Evolutionary conservation across 2,888 invertebrate species (phyloP).

Genomic region (Uropetala carovei): DNA sequence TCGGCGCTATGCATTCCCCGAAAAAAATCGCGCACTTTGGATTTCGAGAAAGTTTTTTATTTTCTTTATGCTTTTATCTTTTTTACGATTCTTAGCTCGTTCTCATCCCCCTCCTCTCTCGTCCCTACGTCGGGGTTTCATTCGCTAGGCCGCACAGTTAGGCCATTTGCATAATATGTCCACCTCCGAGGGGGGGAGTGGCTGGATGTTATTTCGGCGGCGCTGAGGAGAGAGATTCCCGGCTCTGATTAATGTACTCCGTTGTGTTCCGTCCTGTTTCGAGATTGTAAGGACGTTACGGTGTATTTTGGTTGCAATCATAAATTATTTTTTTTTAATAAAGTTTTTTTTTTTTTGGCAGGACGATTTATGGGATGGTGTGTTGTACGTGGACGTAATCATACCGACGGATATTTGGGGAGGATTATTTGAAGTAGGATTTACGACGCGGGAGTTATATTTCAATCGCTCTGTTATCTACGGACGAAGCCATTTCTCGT

Average conservation of each 20-base stretch:
- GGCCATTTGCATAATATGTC: constrained; percentile 44
- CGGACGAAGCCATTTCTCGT: not conserved
- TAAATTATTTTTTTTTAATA: not conserved
- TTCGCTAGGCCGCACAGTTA: constrained; percentile 7
- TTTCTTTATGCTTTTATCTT: not conserved
- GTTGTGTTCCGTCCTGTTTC: not conserved
- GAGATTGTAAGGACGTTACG: not conserved
- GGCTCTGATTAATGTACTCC: constrained; percentile 21
- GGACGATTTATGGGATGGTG: not conserved
- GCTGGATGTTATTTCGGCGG: constrained; percentile 24
- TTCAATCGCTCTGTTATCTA: not conserved
- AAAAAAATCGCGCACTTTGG: not conserved
- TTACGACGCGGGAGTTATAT: not conserved
- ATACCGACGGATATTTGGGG: not conserved
- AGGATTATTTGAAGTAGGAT: not conserved
- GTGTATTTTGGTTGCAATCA: not conserved
- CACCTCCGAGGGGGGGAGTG: not conserved
- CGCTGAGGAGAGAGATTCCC: constrained; percentile 7
- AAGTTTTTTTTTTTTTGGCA: not conserved
- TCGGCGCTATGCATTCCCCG: not conserved
- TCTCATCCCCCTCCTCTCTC: not conserved
- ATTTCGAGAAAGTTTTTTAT: not conserved
- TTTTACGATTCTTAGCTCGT: not conserved
- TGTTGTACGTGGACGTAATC: not conserved
- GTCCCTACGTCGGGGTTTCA: not conserved